Evolutionary conservation across 2,797 vertebrate species (phyloP).

Genomic region (Sebastes minor): DNA sequence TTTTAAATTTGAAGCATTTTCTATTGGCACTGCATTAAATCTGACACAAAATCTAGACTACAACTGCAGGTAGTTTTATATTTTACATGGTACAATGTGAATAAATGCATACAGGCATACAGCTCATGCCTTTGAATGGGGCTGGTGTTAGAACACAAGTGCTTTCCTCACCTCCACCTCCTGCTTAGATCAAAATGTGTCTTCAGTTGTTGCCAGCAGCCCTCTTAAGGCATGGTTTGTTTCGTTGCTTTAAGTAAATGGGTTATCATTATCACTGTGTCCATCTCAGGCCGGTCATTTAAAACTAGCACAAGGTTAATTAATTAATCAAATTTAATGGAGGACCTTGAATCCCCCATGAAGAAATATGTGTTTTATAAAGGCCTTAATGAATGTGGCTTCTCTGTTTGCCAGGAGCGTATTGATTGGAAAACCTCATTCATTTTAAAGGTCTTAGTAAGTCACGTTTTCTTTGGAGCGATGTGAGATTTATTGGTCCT

Average conservation of each 20-base stretch:
- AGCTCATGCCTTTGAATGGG: background rate
- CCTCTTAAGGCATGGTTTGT: conserved; percentile 51
- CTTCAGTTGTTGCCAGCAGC: conserved; percentile 48
- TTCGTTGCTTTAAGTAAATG: conserved; percentile 56
- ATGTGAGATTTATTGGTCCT: background rate
- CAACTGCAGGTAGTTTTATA: background rate
- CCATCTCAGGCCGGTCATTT: conserved; percentile 65
- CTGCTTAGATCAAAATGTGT: conserved; percentile 22
- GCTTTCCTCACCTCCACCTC: conserved; percentile 3
- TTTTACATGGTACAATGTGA: background rate
- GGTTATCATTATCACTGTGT: conserved; percentile 60
- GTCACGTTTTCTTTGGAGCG: conserved; percentile 9
- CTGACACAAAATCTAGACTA: background rate
- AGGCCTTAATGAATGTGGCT: conserved; percentile 66
- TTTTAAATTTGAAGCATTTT: background rate
- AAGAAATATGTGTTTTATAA: conserved; percentile 73
- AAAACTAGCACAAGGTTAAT: conserved; percentile 68
- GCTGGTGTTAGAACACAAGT: conserved; percentile 3
- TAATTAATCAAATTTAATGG: conserved; percentile 76
- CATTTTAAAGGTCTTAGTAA: conserved; percentile 49
- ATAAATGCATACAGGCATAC: background rate
- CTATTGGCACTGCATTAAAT: background rate
- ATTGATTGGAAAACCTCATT: conserved; percentile 72
- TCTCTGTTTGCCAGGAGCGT: conserved; percentile 61
- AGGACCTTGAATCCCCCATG: conserved; percentile 58